Base-by-base conservation (phyloP, 1,140 invertebrate species). In the Andricus grossulariae region DNA sequence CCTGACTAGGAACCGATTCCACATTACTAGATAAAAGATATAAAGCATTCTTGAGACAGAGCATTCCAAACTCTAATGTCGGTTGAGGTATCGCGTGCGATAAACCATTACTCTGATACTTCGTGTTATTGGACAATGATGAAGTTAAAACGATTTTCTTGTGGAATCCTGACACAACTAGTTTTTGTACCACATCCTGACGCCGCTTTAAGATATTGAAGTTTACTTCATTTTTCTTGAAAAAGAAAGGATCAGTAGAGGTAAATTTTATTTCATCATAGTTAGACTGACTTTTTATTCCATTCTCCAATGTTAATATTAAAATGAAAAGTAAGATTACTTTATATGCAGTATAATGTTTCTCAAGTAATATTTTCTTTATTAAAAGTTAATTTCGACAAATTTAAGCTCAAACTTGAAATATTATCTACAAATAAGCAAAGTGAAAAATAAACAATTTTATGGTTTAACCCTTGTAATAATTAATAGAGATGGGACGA, bases 11-110 rank as follows among this genome's bases (percentile, higher is more conserved):
- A 66, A 66, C 25, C 16, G 45, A 72, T 75, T 90, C 89, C 70
- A 78, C 86, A 45, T 83, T 84, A 71, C 80, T 86, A 10, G 92
- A 91, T 66, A 95, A 82, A 70, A 97, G 87, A 66, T 93, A 92
- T 15, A 96, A 89, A 16, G 97, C 97, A 92, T 98, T 99, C 81
- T 95, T 94, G 57, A 99, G 87, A 90, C 97, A 98, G 8, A 98
- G 87, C 13, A 95, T 94, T 13, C 95, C 97, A 93, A 98, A 99
- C 90, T 98, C 96, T 66, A 99, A 89, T n/a, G 96, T 97, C 4
- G 97, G 93, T 55, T 96, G 94, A 66, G 97, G 97, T 76, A 97
- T 96, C 2, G 96, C 96, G 86, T 94, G 95, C 0, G 95, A 96
- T 83, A 96, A 93, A 54, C 94, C 93, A 81, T 95, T 93, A 7